Evolutionary conservation across 2,888 invertebrate species (phyloP), one percentile per base, ranked within the genome.

Genomic region (Sepioteuthis lessoniana): DNA sequence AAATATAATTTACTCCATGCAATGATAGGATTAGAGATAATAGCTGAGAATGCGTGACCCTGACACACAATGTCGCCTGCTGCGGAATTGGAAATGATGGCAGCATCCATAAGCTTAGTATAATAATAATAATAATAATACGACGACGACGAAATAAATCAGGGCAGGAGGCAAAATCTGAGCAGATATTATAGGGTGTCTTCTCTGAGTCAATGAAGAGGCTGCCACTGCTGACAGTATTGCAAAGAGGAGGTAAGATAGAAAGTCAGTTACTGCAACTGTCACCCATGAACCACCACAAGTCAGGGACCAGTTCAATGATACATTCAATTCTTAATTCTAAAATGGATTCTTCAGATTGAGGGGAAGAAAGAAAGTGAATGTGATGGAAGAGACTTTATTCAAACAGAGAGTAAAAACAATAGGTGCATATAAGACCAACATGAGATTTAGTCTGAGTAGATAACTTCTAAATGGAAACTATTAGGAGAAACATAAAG

Each of bases 291-390:
- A n/a, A 76, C n/a, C 76, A 35, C n/a, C n/a, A 76, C 2, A 76
- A n/a, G 76, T 76, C n/a, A 76, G n/a, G n/a, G 76, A 10, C 76
- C 76, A 76, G 76, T 76, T 76, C n/a, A 76, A 76, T n/a, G 76
- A n/a, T n/a, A 76, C n/a, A 31, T 50, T 76, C 76, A 76, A 13
- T 76, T 76, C n/a, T 76, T n/a, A 8, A 76, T n/a, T 76, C n/a
- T n/a, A 76, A 76, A 76, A 76, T 55, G 76, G n/a, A n/a, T 76
- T n/a, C 76, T n/a, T 76, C 19, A 76, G n/a, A 76, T 76, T 55
- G 55, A 55, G 5, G 16, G 76, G n/a, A 76, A 76, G 16, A 76
- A 76, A 76, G 25, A 55, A 55, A 55, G 5, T 55, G 7, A 25
- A 21, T 55, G 55, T 55, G 25, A 55, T 55, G 55, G 55, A 25